A percentile compares a stretch with the other conserved stretches of the same genome.
Evolutionary conservation across 1,140 invertebrate genomes (phyloP).

Genomic region (Bombus cullumanus): DNA sequence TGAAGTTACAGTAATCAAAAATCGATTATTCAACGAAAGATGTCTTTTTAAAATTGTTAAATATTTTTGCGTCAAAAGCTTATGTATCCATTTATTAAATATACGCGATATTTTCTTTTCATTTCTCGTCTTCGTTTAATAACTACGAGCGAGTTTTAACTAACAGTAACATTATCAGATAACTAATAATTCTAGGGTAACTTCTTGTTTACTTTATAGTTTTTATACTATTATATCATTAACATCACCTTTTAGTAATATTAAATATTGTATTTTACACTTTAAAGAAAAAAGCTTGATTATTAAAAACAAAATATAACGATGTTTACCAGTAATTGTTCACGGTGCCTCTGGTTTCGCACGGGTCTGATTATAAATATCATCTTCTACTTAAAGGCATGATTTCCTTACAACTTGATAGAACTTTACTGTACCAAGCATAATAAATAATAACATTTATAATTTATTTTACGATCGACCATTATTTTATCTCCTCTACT

Average conservation of each 20-base stretch:
- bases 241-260: not conserved
- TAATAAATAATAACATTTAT: too few species aligned
- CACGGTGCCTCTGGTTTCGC: not conserved
- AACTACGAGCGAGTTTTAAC: not conserved
- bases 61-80: not conserved
- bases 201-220: not conserved
- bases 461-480: too few species aligned
- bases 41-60: not conserved
- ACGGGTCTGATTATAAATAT: not conserved
- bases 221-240: not conserved
- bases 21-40: not conserved
- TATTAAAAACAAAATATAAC: too few species aligned
- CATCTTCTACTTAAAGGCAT: not conserved
- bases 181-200: not conserved
- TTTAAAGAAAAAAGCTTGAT: too few species aligned
- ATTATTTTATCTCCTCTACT: too few species aligned
- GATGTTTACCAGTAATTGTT: not conserved
- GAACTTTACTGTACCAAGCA: too few species aligned
- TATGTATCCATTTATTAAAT: conserved; percentile 17
- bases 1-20: not conserved
- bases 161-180: not conserved
- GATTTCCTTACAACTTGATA: not conserved
- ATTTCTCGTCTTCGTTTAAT: not conserved
- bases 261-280: not conserved
- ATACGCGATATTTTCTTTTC: not conserved